phyloP scores from a whole-genome alignment of 2,888 invertebrate species.

The Papilio protenor region DNA sequence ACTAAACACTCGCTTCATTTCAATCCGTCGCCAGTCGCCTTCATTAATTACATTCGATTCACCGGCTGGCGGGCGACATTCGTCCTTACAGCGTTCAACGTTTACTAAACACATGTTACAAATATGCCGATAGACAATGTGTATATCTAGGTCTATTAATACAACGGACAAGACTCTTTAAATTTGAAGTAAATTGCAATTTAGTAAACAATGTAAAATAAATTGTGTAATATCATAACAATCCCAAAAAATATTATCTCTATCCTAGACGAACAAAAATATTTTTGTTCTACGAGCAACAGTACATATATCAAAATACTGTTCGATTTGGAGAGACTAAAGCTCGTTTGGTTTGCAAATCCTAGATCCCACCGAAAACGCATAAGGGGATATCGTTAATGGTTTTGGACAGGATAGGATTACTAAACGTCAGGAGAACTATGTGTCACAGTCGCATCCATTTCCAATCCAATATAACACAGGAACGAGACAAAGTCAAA shows the following conservation, averaged over 20 bases:
- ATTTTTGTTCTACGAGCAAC: neutral
- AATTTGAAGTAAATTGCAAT: neutral
- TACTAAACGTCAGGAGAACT: neutral
- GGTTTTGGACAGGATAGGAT: neutral
- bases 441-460: neutral
- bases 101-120: conserved; percentile 4
- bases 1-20: conserved; percentile 34
- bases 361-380: neutral
- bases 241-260: neutral
- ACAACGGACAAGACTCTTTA: neutral
- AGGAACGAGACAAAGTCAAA: neutral
- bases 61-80: neutral
- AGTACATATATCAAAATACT: neutral
- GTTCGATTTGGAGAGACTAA: neutral
- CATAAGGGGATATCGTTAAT: neutral
- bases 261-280: neutral
- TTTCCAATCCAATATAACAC: neutral
- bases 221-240: neutral
- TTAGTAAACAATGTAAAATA: neutral
- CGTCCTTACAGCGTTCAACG: neutral
- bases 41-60: conserved; percentile 26
- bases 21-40: conserved; percentile 16
- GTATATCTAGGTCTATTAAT: neutral
- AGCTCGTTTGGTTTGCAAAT: conserved; percentile 1
- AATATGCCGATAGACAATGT: neutral